Conservation (phyloP, 2,113 vertebrate genomes). For the Tichodroma muraria region DNA sequence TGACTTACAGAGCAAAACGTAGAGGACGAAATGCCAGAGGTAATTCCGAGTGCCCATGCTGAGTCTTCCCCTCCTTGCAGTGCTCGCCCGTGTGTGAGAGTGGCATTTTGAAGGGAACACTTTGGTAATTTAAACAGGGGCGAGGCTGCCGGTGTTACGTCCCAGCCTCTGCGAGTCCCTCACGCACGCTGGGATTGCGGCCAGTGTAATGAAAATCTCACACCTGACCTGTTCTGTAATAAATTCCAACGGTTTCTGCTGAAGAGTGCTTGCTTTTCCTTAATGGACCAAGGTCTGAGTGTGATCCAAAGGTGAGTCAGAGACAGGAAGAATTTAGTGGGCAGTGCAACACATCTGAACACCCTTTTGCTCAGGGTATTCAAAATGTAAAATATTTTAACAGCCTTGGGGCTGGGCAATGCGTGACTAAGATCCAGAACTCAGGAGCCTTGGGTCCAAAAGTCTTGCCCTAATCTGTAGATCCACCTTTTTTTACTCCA, state of each 20-base stretch:
- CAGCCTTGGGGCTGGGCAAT: neutral
- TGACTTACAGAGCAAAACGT: slow-evolving; percentile 30
- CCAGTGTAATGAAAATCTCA: neutral
- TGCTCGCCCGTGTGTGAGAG: neutral
- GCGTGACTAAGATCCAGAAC: neutral
- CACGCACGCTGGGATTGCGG: neutral
- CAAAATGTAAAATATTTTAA: neutral
- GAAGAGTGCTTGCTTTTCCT: neutral
- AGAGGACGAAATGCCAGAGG: neutral
- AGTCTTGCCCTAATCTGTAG: neutral
- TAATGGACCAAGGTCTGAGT: neutral
- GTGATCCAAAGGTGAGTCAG: neutral
- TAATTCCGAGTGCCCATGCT: neutral
- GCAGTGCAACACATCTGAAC: neutral
- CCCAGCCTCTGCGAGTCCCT: neutral
- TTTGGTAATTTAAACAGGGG: slow-evolving; percentile 24
- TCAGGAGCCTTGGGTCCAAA: neutral
- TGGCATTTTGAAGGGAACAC: neutral
- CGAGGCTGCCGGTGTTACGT: neutral
- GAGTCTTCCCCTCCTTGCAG: neutral
- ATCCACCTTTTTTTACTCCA: neutral
- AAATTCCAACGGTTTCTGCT: neutral
- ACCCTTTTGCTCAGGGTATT: neutral
- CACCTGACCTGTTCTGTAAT: neutral
- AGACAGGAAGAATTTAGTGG: neutral